Conservation (phyloP, 2,888 invertebrate species). For the Patella caerulea region DNA sequence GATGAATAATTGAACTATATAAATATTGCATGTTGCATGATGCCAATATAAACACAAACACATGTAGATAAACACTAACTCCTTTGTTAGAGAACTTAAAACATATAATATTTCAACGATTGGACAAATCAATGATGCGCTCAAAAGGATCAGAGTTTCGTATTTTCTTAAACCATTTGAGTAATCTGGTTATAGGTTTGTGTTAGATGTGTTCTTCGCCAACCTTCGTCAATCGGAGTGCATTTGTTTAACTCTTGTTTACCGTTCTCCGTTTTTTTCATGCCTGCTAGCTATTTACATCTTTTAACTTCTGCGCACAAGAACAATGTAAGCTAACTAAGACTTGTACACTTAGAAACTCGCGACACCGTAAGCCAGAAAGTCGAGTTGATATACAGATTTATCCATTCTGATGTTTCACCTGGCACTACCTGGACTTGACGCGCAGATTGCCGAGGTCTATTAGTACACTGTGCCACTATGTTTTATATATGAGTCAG, state of each 20-base stretch:
- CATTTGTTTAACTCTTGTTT: constrained; percentile 5
- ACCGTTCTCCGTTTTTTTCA: background rate
- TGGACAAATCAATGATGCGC: too few species aligned
- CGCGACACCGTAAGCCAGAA: background rate
- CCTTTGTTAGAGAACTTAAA: too few species aligned
- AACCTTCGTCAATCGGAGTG: background rate
- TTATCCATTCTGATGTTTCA: background rate
- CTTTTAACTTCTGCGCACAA: background rate
- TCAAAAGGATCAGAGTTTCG: too few species aligned
- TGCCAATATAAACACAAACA: too few species aligned
- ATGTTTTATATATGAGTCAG: background rate
- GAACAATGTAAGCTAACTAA: constrained; percentile 4
- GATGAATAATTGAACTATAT: too few species aligned
- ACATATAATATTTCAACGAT: too few species aligned
- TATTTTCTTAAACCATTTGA: too few species aligned
- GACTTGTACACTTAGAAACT: too few species aligned
- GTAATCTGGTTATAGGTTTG: constrained; percentile 6
- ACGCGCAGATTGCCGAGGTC: background rate
- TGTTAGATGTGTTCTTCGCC: background rate
- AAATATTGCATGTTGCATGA: too few species aligned
- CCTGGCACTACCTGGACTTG: background rate
- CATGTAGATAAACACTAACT: too few species aligned
- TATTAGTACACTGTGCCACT: background rate
- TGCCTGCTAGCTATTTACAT: too few species aligned
- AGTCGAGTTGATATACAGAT: background rate